Base-by-base conservation (phyloP, 2,888 invertebrate genomes). In the Hypsopygia costalis region DNA sequence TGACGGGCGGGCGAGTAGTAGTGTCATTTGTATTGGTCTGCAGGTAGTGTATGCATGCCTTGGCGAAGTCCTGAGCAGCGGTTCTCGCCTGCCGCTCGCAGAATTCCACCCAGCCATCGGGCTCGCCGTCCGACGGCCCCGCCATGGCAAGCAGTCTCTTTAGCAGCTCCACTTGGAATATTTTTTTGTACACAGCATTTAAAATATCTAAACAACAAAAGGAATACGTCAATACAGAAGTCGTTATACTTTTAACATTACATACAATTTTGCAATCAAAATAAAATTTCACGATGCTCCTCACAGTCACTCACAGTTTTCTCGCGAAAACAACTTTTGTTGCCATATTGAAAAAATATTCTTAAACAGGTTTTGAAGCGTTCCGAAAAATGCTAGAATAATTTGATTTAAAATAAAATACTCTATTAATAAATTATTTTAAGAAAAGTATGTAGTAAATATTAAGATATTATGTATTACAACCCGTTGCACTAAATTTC, bases 21-120 rank as follows among this genome's bases (percentile, higher is more conserved):
- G 91, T 90, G 56, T 94, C 94, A 22, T 92, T 91, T 47, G 93
- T 77, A 67, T 93, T 93, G 34, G 92, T 91, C 58, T 93, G 93
- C 49, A 95, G 91, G 69, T 93, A 96, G 54, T 93, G 93, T 53
- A 94, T 91, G 80, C 96, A 96, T 62, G 94, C 94, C 81, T 94
- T 94, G 60, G 96, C 95, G 81, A 97, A 97, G 82, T 96, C 96
- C 64, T 94, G 93, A 46, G 96, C 96, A 42, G 96, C 94, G 46
- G 93, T 91, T 64, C 93, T 92, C 44, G 96, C 96, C 85, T 97
- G 96, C 74, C 95, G 93, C 80, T 96, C 95, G 85, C 95, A 95
- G 78, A 95, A 94, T 76, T 95, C 95, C 69, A 92, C 91, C 95
- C 95, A 96, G 78, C 91, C 91, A 71, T 91, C 91, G 71, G 90